Percentiles rank a stretch among this genome's conserved stretches.
These are phyloP conservation scores for Isurus oxyrinchus DNA, from an alignment of 2,113 vertebrate genomes.

Conservation along the genomic window DNA sequence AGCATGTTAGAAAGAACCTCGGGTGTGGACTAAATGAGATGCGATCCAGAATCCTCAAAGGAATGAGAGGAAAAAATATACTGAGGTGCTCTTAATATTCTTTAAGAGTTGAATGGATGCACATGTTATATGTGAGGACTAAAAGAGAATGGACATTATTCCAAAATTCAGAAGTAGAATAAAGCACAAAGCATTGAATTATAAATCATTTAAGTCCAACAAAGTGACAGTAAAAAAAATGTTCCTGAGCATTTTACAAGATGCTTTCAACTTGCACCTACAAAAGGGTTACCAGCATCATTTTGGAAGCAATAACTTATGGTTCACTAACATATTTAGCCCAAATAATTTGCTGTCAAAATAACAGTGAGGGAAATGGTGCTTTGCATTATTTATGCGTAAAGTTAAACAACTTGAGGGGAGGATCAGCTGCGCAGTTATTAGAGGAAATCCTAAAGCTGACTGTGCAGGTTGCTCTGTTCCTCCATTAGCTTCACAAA, in stretches of 20 bases:
- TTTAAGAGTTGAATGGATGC: neutral
- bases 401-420: too few relatives aligned
- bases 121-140: neutral
- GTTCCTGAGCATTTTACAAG: neutral
- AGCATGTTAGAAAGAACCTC: neutral
- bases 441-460: neutral
- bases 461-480: neutral
- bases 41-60: neutral
- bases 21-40: neutral
- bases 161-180: neutral
- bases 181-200: neutral
- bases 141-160: neutral
- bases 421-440: too few relatives aligned
- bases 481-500: neutral
- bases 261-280: neutral
- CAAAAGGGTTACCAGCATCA: neutral
- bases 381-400: neutral
- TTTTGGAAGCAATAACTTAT: neutral
- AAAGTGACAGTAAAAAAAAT: neutral
- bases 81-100: neutral
- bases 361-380: neutral
- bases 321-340: neutral
- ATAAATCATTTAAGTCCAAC: neutral
- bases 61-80: neutral
- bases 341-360: neutral